These are phyloP conservation scores for Hylaeus anthracinus DNA, from an alignment of 1,140 invertebrate genomes.

Conservation along the genomic window DNA sequence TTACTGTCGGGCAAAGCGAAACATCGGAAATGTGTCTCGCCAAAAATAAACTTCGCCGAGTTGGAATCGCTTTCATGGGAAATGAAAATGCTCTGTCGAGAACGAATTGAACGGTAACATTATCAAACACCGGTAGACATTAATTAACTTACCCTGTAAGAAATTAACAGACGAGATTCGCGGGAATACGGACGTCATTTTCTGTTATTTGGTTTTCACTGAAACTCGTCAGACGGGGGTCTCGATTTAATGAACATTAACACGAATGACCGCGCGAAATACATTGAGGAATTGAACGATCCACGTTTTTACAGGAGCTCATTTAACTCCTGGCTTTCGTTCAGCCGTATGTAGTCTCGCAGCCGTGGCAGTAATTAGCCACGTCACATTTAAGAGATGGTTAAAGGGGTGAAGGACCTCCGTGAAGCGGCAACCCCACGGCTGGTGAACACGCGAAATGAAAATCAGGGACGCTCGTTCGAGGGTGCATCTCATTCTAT, in stretches of 20 bases:
- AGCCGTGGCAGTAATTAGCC: slow-evolving; percentile 50
- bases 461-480: slow-evolving; percentile 61
- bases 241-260: background rate
- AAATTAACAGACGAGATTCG: background rate
- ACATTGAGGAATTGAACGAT: slow-evolving; percentile 9
- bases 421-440: slow-evolving; percentile 25
- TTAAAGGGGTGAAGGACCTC: slow-evolving; percentile 49
- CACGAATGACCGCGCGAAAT: background rate
- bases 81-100: too few relatives aligned
- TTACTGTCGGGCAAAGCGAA: too few relatives aligned
- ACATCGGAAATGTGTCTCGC: too few relatives aligned
- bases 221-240: background rate
- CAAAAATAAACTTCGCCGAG: too few relatives aligned
- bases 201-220: too few relatives aligned
- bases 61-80: too few relatives aligned
- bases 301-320: background rate
- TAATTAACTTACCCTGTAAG: background rate
- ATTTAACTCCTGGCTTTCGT: slow-evolving; percentile 7
- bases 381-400: slow-evolving; percentile 52
- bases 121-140: background rate
- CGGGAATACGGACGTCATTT: background rate
- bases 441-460: slow-evolving; percentile 63
- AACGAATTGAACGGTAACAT: too few relatives aligned
- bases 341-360: background rate
- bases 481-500: slow-evolving; percentile 60